A percentile compares a stretch with the other conserved stretches of the same genome.
Evolutionary conservation across 2,797 vertebrate species (phyloP).

Genomic region (Crax fasciolata): DNA sequence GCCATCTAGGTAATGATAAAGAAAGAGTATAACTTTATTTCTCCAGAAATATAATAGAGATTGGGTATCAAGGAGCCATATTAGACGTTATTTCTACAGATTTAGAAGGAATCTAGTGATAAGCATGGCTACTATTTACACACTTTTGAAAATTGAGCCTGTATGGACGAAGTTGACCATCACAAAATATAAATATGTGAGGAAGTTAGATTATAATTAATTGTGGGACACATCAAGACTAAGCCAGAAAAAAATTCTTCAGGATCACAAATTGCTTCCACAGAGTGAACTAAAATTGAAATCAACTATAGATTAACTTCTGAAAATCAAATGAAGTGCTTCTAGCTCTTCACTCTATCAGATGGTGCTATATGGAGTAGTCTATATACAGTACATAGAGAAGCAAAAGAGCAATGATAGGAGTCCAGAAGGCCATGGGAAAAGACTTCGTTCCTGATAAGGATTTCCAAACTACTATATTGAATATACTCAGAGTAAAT

Average conservation of each 20-base stretch:
- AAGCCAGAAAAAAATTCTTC: background rate
- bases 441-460: background rate
- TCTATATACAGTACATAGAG: background rate
- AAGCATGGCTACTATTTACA: conserved; percentile 2
- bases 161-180: background rate
- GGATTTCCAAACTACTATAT: background rate
- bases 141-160: background rate
- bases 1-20: background rate
- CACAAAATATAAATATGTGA: background rate
- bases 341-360: background rate
- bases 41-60: background rate
- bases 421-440: background rate
- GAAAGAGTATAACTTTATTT: background rate
- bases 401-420: background rate
- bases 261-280: background rate
- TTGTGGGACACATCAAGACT: background rate
- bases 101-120: background rate
- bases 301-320: background rate
- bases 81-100: background rate
- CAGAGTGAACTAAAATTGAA: background rate
- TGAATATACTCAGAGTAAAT: background rate
- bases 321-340: background rate
- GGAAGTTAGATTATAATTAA: background rate
- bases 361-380: background rate
- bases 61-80: background rate